A percentile compares a stretch with the other conserved stretches of the same genome.
Conservation (phyloP, 2,888 invertebrate genomes). For the Lucinisca nassula region DNA sequence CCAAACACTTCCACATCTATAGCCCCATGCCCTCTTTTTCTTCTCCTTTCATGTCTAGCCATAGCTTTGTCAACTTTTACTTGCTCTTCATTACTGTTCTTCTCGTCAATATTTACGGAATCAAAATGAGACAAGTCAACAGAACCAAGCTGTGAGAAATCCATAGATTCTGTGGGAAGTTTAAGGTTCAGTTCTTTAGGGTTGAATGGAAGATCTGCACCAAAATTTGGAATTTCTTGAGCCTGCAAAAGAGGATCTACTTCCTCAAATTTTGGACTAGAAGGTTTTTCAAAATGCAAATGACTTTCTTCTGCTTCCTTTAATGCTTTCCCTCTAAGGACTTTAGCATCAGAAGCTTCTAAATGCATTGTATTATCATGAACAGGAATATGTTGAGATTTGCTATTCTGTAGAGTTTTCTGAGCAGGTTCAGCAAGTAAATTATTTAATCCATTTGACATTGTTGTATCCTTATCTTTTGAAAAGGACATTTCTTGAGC, state of each 20-base stretch:
- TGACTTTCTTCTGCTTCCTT: background rate
- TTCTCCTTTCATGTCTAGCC: conserved; percentile 50
- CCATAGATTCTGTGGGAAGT: conserved; percentile 62
- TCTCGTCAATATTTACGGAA: conserved; percentile 10
- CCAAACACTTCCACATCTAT: conserved; percentile 83
- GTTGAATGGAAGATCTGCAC: conserved; percentile 25
- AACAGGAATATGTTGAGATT: background rate
- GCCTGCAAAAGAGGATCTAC: conserved; percentile 3
- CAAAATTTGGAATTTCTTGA: conserved; percentile 58
- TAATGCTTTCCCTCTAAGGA: too few species aligned
- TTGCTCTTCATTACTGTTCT: background rate
- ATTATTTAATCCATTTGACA: background rate
- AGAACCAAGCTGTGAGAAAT: conserved; percentile 45
- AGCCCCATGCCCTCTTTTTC: conserved; percentile 68
- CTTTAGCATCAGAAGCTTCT: too few species aligned
- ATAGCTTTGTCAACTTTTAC: conserved; percentile 2
- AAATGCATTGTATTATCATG: conserved; percentile 27
- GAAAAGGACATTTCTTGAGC: background rate
- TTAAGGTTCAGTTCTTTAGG: conserved; percentile 56
- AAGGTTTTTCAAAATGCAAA: background rate
- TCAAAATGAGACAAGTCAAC: conserved; percentile 54
- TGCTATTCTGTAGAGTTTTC: background rate
- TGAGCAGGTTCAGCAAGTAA: background rate
- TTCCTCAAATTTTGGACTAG: background rate
- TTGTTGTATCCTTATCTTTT: background rate